Evolutionary conservation across 2,797 vertebrate genomes (phyloP).

Genomic region (Gouania willdenowi): DNA sequence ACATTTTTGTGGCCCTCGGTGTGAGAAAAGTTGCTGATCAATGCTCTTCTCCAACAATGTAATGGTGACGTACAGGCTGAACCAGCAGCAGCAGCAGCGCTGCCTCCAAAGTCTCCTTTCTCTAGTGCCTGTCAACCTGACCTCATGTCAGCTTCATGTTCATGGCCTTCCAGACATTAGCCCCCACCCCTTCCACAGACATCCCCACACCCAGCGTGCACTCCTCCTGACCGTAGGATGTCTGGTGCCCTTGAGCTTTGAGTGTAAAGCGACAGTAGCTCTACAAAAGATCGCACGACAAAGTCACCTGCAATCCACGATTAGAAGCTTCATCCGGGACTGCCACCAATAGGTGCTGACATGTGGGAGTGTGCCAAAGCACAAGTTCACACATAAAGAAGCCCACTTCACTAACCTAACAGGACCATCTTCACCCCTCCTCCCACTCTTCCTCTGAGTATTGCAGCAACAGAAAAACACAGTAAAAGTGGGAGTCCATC

Average conservation of each 20-base stretch:
- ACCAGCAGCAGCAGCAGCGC: slow-evolving; percentile 2
- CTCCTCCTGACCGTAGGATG: slow-evolving; percentile 55
- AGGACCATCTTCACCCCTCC: neutral
- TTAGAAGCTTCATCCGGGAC: slow-evolving; percentile 43
- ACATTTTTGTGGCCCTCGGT: too few species aligned
- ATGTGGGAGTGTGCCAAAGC: slow-evolving; percentile 35
- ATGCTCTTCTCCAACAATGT: too few species aligned
- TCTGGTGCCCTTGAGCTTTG: slow-evolving; percentile 66
- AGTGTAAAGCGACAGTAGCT: slow-evolving; percentile 10
- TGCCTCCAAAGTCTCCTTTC: slow-evolving; percentile 1
- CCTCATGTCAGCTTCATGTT: slow-evolving; percentile 25
- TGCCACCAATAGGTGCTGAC: slow-evolving; percentile 60
- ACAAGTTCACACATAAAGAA: slow-evolving; percentile 32
- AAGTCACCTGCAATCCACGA: slow-evolving; percentile 47
- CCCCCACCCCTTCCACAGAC: neutral
- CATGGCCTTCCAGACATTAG: slow-evolving; percentile 23
- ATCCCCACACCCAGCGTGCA: slow-evolving; percentile 12
- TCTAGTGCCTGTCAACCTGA: slow-evolving; percentile 17
- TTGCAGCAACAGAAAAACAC: slow-evolving; percentile 31
- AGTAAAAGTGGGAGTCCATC: slow-evolving; percentile 25
- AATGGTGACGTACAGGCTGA: neutral
- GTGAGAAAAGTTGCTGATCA: too few species aligned
- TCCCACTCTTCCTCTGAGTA: slow-evolving; percentile 1
- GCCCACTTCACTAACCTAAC: slow-evolving; percentile 20
- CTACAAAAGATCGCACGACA: slow-evolving; percentile 25